A percentile compares a stretch with the other conserved stretches of the same genome.
Evolutionary conservation across 1,140 invertebrate species (phyloP).

Genomic region (Eumeta japonica): DNA sequence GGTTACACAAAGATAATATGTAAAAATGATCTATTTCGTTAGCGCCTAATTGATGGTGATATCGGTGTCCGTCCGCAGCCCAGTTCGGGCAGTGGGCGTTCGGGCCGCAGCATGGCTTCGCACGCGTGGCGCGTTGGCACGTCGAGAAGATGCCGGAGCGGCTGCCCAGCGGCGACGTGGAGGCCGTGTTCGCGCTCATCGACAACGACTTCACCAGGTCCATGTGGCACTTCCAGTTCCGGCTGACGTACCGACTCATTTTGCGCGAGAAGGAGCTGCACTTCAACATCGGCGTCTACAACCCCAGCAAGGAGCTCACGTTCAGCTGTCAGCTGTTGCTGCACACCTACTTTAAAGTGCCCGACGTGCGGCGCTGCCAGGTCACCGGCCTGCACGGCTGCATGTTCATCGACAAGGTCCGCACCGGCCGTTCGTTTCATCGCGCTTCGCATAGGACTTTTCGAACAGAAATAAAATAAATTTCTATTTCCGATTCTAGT

Average conservation of each 20-base stretch:
- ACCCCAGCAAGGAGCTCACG: constrained; percentile 83
- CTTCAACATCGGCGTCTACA: constrained; percentile 89
- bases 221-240: constrained; percentile 93
- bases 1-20: background rate
- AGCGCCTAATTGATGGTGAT: too few species aligned
- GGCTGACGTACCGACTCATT: constrained; percentile 83
- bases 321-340: constrained; percentile 92
- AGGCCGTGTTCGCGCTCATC: constrained; percentile 86
- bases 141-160: constrained; percentile 84
- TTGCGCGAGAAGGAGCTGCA: constrained; percentile 87
- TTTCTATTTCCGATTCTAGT: too few species aligned
- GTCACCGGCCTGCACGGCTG: constrained; percentile 89
- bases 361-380: constrained; percentile 86
- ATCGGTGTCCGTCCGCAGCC: constrained; percentile 70
- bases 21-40: too few species aligned
- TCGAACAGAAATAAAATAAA: too few species aligned
- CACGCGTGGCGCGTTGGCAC: constrained; percentile 85
- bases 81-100: constrained; percentile 92
- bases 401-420: constrained; percentile 90
- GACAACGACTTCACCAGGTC: constrained; percentile 89
- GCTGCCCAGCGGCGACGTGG: constrained; percentile 83
- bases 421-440: too few species aligned
- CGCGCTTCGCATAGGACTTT: too few species aligned
- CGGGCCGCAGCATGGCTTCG: constrained; percentile 93
- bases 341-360: constrained; percentile 94